Base-by-base conservation (phyloP, 2,113 vertebrate genomes). In the Albula glossodonta region DNA sequence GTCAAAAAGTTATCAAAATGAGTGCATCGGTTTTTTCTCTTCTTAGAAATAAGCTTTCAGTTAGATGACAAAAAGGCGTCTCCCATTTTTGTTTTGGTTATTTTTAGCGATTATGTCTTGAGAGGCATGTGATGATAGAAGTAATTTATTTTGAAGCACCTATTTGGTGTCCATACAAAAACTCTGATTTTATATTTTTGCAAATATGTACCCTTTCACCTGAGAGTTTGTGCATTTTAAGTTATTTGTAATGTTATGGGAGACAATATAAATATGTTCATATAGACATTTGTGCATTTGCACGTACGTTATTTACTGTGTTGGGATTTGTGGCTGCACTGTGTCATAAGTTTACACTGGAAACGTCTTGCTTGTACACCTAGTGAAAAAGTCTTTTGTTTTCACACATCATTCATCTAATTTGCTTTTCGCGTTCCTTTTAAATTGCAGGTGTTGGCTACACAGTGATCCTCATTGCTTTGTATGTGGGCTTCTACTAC, bases 401-500 rank as follows among this genome's bases (percentile, higher is more conserved):
- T 19, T 5, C 13, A 13, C 60, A 63, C 60, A 63, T 22, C n/a
- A 19, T 15, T 19, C 17, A 19, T 60, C 17, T 11, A 60, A 60
- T 15, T 60, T 60, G 56, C 56, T 50, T 25, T 85, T 3, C 2
- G 17, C 25, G 2, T 90, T 88, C 60, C 88, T 92, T 31, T n/a
- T 7, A 31, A 56, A 56, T 83, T 3, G 49, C 86, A 99, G 98
- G 98, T 88, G 98, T 99, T 80, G 98, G 98, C 92, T 99, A 99
- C n/a, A 96, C 97, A 2, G 98, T 99, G 93, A 99, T 99, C 91
- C 89, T 99, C 93, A 99, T 99, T 88, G 98, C 99, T 22, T 92
- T 99, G 82, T 99, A 99, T 17, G 98, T 99, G 51, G 99, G 99
- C 90, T 99, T 99, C 96, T 99, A 99, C 96, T 99, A 99, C 96